phyloP scores from a whole-genome alignment of 2,797 vertebrate species.

The Diplodus puntazzo region DNA sequence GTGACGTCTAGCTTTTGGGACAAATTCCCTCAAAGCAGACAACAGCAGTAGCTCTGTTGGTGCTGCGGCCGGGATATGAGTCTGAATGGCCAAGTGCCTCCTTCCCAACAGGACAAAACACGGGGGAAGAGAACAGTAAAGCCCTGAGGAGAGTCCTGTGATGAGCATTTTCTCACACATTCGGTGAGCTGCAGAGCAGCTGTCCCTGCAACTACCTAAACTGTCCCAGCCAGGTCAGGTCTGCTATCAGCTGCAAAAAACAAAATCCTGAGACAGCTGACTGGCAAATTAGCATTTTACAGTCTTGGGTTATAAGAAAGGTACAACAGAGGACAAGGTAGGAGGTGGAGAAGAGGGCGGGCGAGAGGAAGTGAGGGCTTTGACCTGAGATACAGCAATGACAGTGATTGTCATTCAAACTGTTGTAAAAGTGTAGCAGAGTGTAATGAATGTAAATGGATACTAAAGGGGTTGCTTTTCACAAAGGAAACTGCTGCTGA shows the following conservation, averaged over 20 bases:
- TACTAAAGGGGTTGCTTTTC: constrained; percentile 23
- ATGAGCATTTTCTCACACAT: constrained; percentile 65
- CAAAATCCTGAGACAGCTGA: constrained; percentile 53
- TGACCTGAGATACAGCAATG: constrained; percentile 54
- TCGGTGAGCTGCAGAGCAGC: constrained; percentile 60
- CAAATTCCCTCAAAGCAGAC: constrained; percentile 42
- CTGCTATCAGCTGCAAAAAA: constrained; percentile 56
- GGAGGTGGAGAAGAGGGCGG: constrained; percentile 62
- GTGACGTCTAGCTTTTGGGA: constrained; percentile 53
- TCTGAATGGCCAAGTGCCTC: constrained; percentile 27
- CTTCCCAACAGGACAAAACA: constrained; percentile 46
- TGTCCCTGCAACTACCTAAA: constrained; percentile 63
- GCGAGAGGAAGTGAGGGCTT: constrained; percentile 72
- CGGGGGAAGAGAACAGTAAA: constrained; percentile 43
- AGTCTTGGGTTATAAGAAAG: constrained; percentile 57
- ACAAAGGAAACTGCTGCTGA: constrained; percentile 34
- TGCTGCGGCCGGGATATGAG: constrained; percentile 27
- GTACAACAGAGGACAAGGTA: constrained; percentile 47
- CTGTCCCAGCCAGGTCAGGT: constrained; percentile 35
- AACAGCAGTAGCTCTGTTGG: constrained; percentile 64
- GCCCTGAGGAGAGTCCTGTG: constrained; percentile 45
- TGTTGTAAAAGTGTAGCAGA: constrained; percentile 63
- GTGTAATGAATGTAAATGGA: constrained; percentile 58
- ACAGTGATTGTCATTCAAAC: constrained; percentile 58
- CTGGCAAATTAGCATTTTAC: constrained; percentile 81